phyloP scores from a whole-genome alignment of 1,140 invertebrate genomes.

The Homalodisca vitripennis region DNA sequence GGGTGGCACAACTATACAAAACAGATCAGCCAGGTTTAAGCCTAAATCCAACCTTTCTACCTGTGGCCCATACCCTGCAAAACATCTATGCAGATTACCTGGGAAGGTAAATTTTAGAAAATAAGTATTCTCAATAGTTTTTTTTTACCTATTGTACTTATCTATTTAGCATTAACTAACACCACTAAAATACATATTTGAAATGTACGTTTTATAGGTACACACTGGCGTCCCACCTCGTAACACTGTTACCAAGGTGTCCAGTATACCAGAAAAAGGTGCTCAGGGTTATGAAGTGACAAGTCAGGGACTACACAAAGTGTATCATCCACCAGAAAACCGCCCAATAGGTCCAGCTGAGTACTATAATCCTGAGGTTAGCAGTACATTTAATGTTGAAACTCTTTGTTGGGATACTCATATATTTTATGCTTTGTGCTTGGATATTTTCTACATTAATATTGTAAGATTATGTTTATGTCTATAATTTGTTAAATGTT shows the following conservation, averaged over 20 bases:
- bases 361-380: slow-evolving; percentile 18
- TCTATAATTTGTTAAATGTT: too few relatives aligned
- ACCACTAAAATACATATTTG: too few relatives aligned
- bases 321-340: background rate
- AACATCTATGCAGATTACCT: background rate
- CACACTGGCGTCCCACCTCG: slow-evolving; percentile 2
- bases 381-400: too few relatives aligned
- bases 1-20: slow-evolving; percentile 6
- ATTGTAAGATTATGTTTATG: too few relatives aligned
- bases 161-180: too few relatives aligned
- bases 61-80: background rate
- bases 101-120: background rate
- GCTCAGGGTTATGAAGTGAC: background rate
- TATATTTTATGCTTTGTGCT: too few relatives aligned
- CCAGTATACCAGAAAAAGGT: background rate
- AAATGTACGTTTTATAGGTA: too few relatives aligned
- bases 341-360: background rate
- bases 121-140: background rate
- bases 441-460: too few relatives aligned
- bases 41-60: background rate
- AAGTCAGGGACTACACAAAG: background rate
- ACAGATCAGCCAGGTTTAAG: background rate
- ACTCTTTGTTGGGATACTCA: too few relatives aligned
- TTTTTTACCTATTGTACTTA: too few relatives aligned
- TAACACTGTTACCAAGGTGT: background rate